Base-by-base conservation (phyloP, 2,113 vertebrate genomes). In the Catagonus wagneri region DNA sequence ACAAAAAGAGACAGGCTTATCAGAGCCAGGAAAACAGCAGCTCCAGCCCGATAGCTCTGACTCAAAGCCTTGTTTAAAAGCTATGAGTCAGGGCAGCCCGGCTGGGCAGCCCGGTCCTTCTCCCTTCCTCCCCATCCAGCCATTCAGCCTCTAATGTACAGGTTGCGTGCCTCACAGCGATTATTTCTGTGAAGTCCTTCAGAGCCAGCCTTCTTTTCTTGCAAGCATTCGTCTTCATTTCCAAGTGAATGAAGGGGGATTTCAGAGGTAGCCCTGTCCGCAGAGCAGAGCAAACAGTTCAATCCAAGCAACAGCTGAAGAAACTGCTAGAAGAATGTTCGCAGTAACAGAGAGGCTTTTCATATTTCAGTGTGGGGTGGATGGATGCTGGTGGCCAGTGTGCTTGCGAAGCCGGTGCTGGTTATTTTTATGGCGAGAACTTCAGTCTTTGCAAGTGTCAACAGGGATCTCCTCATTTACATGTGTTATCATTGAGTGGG, bases 1-100 rank as follows among this genome's bases (percentile, higher is more conserved):
- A 98, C 96, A 98, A 98, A 98, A 99, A 98, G 98, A 98, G 98
- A 98, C 98, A 97, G 98, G 98, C 98, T 99, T 99, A 99, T 99
- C 99, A 95, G 98, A 98, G 98, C 98, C 98, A 98, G 98, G 98
- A 98, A 99, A 99, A 98, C 97, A 98, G 98, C 98, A 98, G 97
- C 96, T 94, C 97, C 96, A 61, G 97, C 96, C 98, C 98, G 98
- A 98, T 98, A 99, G 98, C 97, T 98, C 97, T 99, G 99, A 99
- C 98, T 98, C 98, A 94, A 97, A 95, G 98, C 99, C 98, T 99
- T 99, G 98, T 99, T 99, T 98, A 50, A 98, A 98, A 98, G 96
- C 97, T 97, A 98, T 99, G 99, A 99, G 97, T 99, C 99, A 98
- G 97, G 98, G 97, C 92, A 87, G 96, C 50, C 97, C 96, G 95